A percentile compares a stretch with the other conserved stretches of the same genome.
Conservation (phyloP, 2,888 invertebrate species). For the Sphaeridia pumilis region DNA sequence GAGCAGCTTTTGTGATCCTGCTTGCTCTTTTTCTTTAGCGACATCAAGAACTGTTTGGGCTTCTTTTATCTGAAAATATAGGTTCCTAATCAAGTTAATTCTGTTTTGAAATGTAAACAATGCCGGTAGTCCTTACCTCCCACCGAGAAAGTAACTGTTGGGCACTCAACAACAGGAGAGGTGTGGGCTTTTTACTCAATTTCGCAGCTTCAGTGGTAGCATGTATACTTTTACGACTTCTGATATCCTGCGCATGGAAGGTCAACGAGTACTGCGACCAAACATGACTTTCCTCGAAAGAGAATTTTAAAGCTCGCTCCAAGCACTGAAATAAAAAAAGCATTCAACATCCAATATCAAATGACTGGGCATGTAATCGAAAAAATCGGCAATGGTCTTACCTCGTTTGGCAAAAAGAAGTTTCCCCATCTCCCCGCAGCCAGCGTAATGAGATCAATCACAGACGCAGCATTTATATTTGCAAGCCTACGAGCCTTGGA, state of each 20-base stretch:
- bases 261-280: conserved; percentile 92
- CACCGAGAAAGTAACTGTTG: conserved; percentile 21
- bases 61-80: conserved; percentile 49
- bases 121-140: conserved; percentile 10
- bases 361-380: no score
- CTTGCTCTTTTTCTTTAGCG: conserved; percentile 47
- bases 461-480: conserved; percentile 73
- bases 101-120: not conserved
- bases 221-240: conserved; percentile 39
- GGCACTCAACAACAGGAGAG: conserved; percentile 26
- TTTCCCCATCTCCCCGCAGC: conserved; percentile 76
- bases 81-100: not conserved
- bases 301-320: conserved; percentile 95
- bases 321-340: conserved; percentile 53
- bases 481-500: conserved; percentile 69
- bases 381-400: no score
- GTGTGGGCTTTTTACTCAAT: conserved; percentile 44
- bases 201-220: conserved; percentile 69
- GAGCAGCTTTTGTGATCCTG: conserved; percentile 46
- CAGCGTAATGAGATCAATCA: conserved; percentile 81
- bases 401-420: conserved; percentile 53
- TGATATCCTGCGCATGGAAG: conserved; percentile 53
- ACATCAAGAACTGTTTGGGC: conserved; percentile 59
- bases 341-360: no score
- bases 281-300: conserved; percentile 84